Evolutionary conservation across 2,797 vertebrate genomes (phyloP).

Genomic region (Champsocephalus esox): DNA sequence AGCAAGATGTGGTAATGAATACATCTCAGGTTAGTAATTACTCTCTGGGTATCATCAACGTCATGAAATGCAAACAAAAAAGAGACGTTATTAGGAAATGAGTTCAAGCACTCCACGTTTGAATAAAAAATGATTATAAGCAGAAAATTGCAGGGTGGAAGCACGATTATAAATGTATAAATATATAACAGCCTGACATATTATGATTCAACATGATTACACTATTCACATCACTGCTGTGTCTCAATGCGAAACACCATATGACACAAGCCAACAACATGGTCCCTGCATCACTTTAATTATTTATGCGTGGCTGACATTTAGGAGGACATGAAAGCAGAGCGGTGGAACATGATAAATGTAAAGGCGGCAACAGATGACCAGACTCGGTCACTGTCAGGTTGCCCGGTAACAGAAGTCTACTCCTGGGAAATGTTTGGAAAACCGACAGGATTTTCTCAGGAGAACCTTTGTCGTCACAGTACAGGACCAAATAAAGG

Average conservation of each 20-base stretch:
- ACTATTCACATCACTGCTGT: constrained; percentile 12
- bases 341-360: constrained; percentile 66
- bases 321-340: constrained; percentile 64
- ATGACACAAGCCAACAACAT: constrained; percentile 30
- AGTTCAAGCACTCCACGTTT: constrained; percentile 11
- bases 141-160: not conserved
- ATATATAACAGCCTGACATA: constrained; percentile 23
- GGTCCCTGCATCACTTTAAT: constrained; percentile 38
- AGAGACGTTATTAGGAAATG: constrained; percentile 30
- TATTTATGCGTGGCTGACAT: constrained; percentile 72
- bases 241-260: constrained; percentile 13
- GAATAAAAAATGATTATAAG: constrained; percentile 26
- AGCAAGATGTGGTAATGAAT: constrained; percentile 20
- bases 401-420: constrained; percentile 81
- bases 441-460: constrained; percentile 67
- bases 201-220: constrained; percentile 24
- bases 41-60: not conserved
- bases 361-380: constrained; percentile 78
- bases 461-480: constrained; percentile 54
- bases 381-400: constrained; percentile 72
- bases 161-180: constrained; percentile 18
- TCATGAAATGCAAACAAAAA: constrained; percentile 30
- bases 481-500: constrained; percentile 24
- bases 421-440: constrained; percentile 56
- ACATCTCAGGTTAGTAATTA: constrained; percentile 26